phyloP scores from a whole-genome alignment of 1,140 invertebrate species.

The Megalopta genalis region DNA sequence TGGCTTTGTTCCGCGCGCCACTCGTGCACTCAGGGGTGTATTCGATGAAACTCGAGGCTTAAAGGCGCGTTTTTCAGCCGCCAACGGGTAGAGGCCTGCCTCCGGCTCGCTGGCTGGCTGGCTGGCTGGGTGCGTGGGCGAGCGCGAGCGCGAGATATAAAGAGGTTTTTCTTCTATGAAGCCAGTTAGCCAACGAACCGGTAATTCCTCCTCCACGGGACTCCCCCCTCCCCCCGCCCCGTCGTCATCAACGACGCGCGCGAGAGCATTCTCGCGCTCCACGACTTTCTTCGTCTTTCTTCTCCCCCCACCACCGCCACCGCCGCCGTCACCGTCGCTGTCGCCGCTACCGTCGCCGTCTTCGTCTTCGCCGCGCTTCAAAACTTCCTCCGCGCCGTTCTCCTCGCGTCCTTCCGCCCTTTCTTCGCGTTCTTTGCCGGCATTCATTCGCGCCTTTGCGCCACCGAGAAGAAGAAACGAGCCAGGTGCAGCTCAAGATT shows the following conservation, averaged over 20 bases:
- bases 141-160: constrained; percentile 50
- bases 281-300: too few relatives aligned
- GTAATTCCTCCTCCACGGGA: constrained; percentile 49
- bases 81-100: constrained; percentile 2
- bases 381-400: background rate
- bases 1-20: constrained; percentile 60
- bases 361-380: background rate
- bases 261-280: background rate
- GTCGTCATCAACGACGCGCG: background rate
- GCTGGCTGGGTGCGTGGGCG: constrained; percentile 19
- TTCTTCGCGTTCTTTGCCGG: background rate
- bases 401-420: background rate
- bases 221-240: background rate
- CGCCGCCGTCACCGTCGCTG: too few relatives aligned
- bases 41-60: constrained; percentile 59
- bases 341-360: constrained; percentile 21
- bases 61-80: constrained; percentile 55
- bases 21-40: constrained; percentile 40
- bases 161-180: constrained; percentile 60
- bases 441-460: constrained; percentile 46
- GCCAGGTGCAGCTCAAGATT: constrained; percentile 18
- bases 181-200: constrained; percentile 58
- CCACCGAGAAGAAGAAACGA: constrained; percentile 40
- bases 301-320: too few relatives aligned
- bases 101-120: background rate